Conservation (phyloP, 2,113 vertebrate species). For the Pterocles orientalis region DNA sequence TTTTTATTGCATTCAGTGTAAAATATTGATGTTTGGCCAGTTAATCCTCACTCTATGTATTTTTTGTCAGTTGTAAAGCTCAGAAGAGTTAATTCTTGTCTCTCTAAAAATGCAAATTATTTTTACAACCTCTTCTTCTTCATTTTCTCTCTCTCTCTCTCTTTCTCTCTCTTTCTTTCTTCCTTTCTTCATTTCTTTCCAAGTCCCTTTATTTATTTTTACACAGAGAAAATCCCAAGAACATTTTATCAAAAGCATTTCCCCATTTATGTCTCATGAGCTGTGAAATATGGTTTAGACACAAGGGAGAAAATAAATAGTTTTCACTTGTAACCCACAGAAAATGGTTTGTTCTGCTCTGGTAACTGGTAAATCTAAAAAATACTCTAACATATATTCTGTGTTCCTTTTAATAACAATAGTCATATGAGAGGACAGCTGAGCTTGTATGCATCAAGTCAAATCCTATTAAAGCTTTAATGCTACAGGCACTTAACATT, state of each 20-base stretch:
- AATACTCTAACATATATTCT: conserved; percentile 18
- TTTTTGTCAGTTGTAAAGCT: neutral
- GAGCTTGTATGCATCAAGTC: neutral
- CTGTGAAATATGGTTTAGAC: conserved; percentile 62
- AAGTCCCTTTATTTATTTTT: neutral
- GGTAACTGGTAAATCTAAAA: conserved; percentile 44
- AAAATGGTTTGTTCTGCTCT: conserved; percentile 59
- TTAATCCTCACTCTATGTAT: neutral
- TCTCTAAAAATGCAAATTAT: neutral
- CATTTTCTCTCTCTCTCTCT: neutral
- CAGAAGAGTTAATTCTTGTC: conserved; percentile 15
- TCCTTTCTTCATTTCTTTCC: neutral
- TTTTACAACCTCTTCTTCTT: neutral
- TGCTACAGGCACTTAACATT: neutral
- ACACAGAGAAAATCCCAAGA: neutral
- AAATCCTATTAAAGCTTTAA: conserved; percentile 40
- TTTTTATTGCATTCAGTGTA: neutral
- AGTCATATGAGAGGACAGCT: neutral
- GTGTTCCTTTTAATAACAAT: conserved; percentile 43
- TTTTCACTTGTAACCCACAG: conserved; percentile 50
- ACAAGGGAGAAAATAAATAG: conserved; percentile 56
- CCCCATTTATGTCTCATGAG: conserved; percentile 28
- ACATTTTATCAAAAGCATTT: neutral
- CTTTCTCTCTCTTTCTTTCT: neutral
- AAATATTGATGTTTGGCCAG: neutral